Conservation (phyloP, 2,888 invertebrate species). For the Monoplex corrugatus region DNA sequence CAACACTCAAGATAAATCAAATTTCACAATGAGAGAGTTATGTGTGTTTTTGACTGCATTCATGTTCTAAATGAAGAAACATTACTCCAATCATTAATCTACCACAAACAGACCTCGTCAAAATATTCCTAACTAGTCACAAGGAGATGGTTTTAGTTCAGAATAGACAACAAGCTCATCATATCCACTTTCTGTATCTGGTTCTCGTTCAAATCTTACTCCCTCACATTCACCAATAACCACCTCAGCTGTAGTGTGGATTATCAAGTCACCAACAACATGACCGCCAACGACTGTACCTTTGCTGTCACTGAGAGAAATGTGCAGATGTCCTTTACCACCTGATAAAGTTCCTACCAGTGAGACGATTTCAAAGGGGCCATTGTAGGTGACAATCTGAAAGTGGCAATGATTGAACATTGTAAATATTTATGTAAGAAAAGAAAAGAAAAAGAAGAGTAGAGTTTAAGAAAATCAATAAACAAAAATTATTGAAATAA, state of each 20-base stretch:
- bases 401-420: conserved; percentile 36
- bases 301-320: conserved; percentile 77
- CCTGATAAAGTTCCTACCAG: conserved; percentile 81
- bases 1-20: too few species aligned
- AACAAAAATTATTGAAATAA: too few species aligned
- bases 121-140: too few species aligned
- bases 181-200: conserved; percentile 69
- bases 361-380: conserved; percentile 81
- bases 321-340: conserved; percentile 80
- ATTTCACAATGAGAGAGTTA: too few species aligned
- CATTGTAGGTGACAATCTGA: conserved; percentile 72
- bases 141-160: neutral
- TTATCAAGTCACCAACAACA: conserved; percentile 79
- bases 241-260: conserved; percentile 82
- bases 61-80: too few species aligned
- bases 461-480: neutral
- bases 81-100: too few species aligned
- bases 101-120: too few species aligned
- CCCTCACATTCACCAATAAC: conserved; percentile 74
- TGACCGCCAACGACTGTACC: conserved; percentile 81
- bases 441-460: neutral
- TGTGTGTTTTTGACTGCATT: too few species aligned
- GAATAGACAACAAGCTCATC: conserved; percentile 69
- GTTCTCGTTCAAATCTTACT: conserved; percentile 67
- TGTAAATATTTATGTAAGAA: neutral